Evolutionary conservation across 2,797 vertebrate species (phyloP), one percentile per base, ranked within the genome.

Genomic region (Anguilla megastoma): DNA sequence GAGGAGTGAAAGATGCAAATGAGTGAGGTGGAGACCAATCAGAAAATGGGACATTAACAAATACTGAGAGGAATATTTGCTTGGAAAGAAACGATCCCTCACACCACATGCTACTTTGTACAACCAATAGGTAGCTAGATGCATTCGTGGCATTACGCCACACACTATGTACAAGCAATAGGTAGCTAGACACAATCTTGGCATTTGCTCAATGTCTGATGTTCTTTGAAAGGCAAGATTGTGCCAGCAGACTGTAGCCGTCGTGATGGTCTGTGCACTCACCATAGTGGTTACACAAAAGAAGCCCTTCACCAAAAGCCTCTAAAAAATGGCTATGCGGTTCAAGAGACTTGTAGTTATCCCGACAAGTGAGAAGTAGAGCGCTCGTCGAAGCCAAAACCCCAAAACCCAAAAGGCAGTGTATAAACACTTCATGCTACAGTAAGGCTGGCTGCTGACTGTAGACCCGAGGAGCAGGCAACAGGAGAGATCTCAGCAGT

Each of bases 311-410:
- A 82, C 87, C 85, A 88, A 30, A 85, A 71, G 85, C 85, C 79
- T 85, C 86, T 50, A 87, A 41, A 87, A 66, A 85, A 56, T 56
- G 88, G 86, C 33, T 66, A 80, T 90, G 88, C 45, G 89, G 89
- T 71, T 33, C 66, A 84, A 27, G 69, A 89, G 86, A 48, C 84
- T 87, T 89, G 86, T 58, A 84, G 83, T 63, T 89, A 86, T 56
- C 48, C 52, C 58, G 85, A 89, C 82, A 79, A 80, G 87, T 86
- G 87, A 90, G 85, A 60, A 87, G 71, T 52, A 24, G 36, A 85
- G 69, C 86, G 5, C 41, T 83, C 27, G n/a, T 41, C 84, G 48
- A 50, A 90, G 69, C 88, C 89, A 85, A 88, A 85, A 86, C 87
- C 85, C 74, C 86, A 66, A 52, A 88, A 84, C 69, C 80, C 87